phyloP scores from a whole-genome alignment of 2,888 invertebrate species.

The Aplocera efformata region DNA sequence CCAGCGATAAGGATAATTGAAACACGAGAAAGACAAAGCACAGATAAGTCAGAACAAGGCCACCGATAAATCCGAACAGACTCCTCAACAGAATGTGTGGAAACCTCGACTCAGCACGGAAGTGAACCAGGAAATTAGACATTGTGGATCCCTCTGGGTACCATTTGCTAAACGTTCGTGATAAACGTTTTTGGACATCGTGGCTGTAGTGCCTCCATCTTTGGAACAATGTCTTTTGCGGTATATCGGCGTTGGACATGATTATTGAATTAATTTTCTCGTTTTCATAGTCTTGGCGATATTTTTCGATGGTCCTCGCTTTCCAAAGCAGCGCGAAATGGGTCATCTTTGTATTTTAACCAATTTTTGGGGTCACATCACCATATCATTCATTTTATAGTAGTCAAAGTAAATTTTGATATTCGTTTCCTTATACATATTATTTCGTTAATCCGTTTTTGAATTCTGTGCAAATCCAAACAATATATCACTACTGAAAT shows the following conservation, averaged over 20 bases:
- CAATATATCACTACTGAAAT: too few species aligned
- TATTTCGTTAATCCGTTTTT: too few species aligned
- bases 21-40: conserved; percentile 85
- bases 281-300: conserved; percentile 69
- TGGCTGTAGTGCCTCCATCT: conserved; percentile 70
- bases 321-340: conserved; percentile 79
- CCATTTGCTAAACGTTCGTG: conserved; percentile 51
- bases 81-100: conserved; percentile 83
- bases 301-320: conserved; percentile 74
- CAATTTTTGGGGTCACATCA: neutral
- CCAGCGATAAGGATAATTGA: conserved; percentile 82
- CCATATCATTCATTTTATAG: too few species aligned
- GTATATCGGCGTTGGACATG: conserved; percentile 57
- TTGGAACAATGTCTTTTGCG: conserved; percentile 63
- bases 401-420: too few species aligned
- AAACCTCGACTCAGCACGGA: conserved; percentile 70
- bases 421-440: too few species aligned
- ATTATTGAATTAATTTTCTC: conserved; percentile 80
- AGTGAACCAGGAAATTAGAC: conserved; percentile 49
- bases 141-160: conserved; percentile 60
- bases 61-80: conserved; percentile 83
- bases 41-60: conserved; percentile 82
- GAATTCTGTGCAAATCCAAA: too few species aligned
- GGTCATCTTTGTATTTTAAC: conserved; percentile 57
- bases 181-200: conserved; percentile 55